Percentiles rank a stretch among this genome's conserved stretches.
These are phyloP conservation scores for Heliocidaris erythrogramma DNA, from an alignment of 35 echinoderm and acorn worm species.

Conservation along the genomic window DNA sequence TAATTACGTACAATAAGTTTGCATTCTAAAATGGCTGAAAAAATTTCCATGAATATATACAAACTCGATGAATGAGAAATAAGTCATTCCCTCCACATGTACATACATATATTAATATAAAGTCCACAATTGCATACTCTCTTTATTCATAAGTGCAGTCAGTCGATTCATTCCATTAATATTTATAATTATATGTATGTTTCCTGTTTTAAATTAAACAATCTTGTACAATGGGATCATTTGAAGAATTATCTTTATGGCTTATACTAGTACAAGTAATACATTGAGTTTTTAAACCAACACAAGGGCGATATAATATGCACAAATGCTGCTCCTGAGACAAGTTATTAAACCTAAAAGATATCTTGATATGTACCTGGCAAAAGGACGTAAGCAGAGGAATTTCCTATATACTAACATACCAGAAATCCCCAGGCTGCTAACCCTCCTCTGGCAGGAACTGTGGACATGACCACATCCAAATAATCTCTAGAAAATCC, in stretches of 20 bases:
- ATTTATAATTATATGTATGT: not conserved
- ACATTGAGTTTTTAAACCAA: not conserved
- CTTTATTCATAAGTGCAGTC: not conserved
- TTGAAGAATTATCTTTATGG: not conserved
- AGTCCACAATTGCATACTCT: not conserved
- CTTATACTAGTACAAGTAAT: not conserved
- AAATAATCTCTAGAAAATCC: too few species aligned
- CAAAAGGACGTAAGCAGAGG: too few species aligned
- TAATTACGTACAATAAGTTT: not conserved
- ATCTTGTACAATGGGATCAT: not conserved
- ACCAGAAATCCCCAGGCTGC: too few species aligned
- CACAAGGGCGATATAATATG: not conserved
- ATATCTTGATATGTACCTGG: not conserved
- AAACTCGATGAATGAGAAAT: not conserved
- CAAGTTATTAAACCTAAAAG: not conserved
- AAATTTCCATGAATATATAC: constrained; percentile 31
- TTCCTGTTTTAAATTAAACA: not conserved
- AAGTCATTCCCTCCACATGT: not conserved
- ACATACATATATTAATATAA: not conserved
- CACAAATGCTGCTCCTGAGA: not conserved
- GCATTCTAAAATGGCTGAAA: constrained; percentile 39
- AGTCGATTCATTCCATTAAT: not conserved
- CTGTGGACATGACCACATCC: too few species aligned
- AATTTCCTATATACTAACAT: too few species aligned
- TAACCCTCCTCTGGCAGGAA: too few species aligned